Base-by-base conservation (phyloP, 2,888 invertebrate genomes). In the Lithophane leautieri region DNA sequence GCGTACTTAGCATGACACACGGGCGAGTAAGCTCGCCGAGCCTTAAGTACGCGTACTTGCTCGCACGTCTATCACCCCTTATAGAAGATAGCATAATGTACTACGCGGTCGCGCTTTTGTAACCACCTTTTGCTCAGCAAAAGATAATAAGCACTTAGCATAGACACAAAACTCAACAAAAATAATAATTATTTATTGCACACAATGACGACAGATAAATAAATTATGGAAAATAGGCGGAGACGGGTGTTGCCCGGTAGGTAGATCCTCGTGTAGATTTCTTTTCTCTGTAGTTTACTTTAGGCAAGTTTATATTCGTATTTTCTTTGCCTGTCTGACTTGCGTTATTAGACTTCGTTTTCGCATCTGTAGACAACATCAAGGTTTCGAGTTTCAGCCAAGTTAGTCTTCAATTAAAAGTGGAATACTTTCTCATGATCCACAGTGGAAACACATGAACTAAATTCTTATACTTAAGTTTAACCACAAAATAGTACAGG, bases 231-330 rank as follows among this genome's bases (percentile, higher is more conserved):
- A 97, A 96, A 90, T 96, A 97, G 47, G 96, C 96, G 8, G 97
- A 96, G 6, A 96, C 94, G 2, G 96, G 96, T 6, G 96, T 96
- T 7, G 93, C 88, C 61, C 95, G 91, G 82, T 95, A 95, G 0
- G 94, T 94, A n/a, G 89, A 89, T 56, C 90, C 89, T 79, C 93
- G 91, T 7, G 94, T 89, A 22, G 95, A 91, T 86, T 96, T 96
- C 71, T 96, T 96, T 88, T 96, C 95, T 81, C 93, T 94, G 82
- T 96, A 96, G 83, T 94, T 93, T 50, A 96, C 96, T 92, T 93
- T 94, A 11, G 96, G 96, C 72, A 96, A 88, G 75, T 92, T 92
- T 47, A 91, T 85, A 76, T 89, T 90, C 76, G 90, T 91, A 86
- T 96, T 96, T 91, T 96, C 96, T 89, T 96, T 96, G 61, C 94